phyloP scores from a whole-genome alignment of 2,888 invertebrate genomes.

The Agriopis leucophaearia region DNA sequence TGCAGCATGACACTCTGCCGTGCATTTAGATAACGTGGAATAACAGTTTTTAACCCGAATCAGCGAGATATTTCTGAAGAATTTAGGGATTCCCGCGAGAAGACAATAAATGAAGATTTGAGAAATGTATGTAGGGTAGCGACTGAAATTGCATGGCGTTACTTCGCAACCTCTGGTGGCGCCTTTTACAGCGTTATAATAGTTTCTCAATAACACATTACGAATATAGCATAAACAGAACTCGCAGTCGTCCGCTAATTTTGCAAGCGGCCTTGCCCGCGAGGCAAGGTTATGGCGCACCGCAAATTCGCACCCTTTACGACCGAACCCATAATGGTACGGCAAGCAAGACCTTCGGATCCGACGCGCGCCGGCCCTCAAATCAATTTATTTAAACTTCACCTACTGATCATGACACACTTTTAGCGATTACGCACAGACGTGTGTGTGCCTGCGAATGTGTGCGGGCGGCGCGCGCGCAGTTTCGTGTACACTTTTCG shows the following conservation, averaged over 20 bases:
- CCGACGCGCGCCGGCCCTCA: slow-evolving; percentile 63
- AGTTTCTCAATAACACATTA: slow-evolving; percentile 34
- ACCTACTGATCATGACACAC: slow-evolving; percentile 86
- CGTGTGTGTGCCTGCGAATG: slow-evolving; percentile 65
- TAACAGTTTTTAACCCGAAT: not conserved
- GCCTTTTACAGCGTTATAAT: slow-evolving; percentile 21
- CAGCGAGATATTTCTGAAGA: too few relatives aligned
- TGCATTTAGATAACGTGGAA: not conserved
- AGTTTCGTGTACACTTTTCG: slow-evolving; percentile 62
- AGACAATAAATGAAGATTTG: too few relatives aligned
- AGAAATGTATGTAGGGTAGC: too few relatives aligned
- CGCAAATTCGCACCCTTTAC: slow-evolving; percentile 41
- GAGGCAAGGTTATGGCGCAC: slow-evolving; percentile 34
- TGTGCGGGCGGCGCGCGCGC: slow-evolving; percentile 43
- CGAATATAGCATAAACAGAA: slow-evolving; percentile 29
- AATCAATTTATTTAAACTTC: slow-evolving; percentile 83
- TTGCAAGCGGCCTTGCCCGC: slow-evolving; percentile 31
- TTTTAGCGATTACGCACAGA: slow-evolving; percentile 77
- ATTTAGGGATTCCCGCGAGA: too few relatives aligned
- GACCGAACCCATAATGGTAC: slow-evolving; percentile 37
- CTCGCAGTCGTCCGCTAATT: slow-evolving; percentile 33
- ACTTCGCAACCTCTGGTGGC: not conserved
- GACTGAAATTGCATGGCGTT: not conserved
- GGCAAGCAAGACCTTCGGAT: slow-evolving; percentile 35
- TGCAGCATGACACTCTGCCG: not conserved